A percentile compares a stretch with the other conserved stretches of the same genome.
Conservation (phyloP, 2,888 invertebrate species). For the Panorpa germanica region DNA sequence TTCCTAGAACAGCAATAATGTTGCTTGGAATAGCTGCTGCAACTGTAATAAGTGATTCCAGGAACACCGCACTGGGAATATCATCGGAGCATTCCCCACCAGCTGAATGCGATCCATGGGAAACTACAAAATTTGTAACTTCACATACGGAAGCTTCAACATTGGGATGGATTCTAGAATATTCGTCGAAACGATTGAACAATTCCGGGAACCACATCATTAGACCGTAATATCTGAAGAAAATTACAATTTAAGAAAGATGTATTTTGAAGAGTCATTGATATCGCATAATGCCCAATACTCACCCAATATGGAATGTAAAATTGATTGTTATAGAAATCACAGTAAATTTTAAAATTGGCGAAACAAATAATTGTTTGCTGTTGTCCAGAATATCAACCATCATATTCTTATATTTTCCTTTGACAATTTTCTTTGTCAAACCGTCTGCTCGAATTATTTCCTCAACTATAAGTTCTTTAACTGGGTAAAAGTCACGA, state of each 20-base stretch:
- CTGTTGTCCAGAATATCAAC: conserved; percentile 63
- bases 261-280: background rate
- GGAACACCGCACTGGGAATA: conserved; percentile 62
- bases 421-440: conserved; percentile 32
- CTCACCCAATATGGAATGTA: conserved; percentile 79
- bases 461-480: conserved; percentile 35
- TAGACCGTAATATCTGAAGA: conserved; percentile 66
- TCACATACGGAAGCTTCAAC: conserved; percentile 49
- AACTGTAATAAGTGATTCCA: conserved; percentile 72
- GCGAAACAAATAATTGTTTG: conserved; percentile 59
- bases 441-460: conserved; percentile 16
- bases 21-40: conserved; percentile 75
- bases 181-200: conserved; percentile 79
- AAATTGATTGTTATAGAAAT: conserved; percentile 81
- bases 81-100: conserved; percentile 42
- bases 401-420: conserved; percentile 53
- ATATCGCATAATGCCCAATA: too few species aligned
- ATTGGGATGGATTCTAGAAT: conserved; percentile 44
- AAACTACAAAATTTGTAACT: conserved; percentile 59
- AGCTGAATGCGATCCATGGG: conserved; percentile 39
- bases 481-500: conserved; percentile 57
- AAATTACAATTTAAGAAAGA: conserved; percentile 3
- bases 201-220: conserved; percentile 97
- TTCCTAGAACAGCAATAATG: conserved; percentile 59
- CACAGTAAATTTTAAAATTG: conserved; percentile 63